Percentiles rank a stretch among this genome's conserved stretches.
phyloP scores from a whole-genome alignment of 2,797 vertebrate genomes.

The Protosalanx chinensis region DNA sequence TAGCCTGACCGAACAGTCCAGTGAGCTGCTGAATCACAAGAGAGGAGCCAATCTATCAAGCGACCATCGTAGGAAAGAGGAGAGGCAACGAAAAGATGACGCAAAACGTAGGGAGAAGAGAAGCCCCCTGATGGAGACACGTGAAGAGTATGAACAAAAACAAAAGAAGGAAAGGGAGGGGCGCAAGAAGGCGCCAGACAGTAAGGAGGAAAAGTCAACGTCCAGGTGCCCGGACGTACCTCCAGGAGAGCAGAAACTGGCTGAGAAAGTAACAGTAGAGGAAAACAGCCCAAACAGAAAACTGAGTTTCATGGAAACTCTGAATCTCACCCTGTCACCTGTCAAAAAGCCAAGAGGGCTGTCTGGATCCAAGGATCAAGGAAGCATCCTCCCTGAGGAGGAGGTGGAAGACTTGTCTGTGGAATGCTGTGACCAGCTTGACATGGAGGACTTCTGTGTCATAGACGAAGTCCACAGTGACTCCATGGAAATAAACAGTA shows the following conservation, averaged over 20 bases:
- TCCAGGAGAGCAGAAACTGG: slow-evolving; percentile 35
- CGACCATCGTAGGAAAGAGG: slow-evolving; percentile 70
- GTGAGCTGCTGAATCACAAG: slow-evolving; percentile 47
- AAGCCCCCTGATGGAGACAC: slow-evolving; percentile 37
- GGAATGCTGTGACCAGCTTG: slow-evolving; percentile 38
- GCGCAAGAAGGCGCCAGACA: slow-evolving; percentile 47
- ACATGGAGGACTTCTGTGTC: slow-evolving; percentile 64
- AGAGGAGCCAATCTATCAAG: slow-evolving; percentile 52
- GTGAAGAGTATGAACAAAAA: slow-evolving; percentile 56
- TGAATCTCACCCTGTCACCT: slow-evolving; percentile 94
- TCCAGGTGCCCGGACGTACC: slow-evolving; percentile 13
- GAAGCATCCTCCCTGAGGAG: slow-evolving; percentile 6
- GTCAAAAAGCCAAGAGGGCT: slow-evolving; percentile 76
- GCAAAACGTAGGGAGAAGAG: slow-evolving; percentile 62
- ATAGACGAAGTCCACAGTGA: slow-evolving; percentile 63
- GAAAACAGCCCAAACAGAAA: slow-evolving; percentile 84
- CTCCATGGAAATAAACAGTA: slow-evolving; percentile 41
- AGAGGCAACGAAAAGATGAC: slow-evolving; percentile 69
- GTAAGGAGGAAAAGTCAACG: slow-evolving; percentile 28
- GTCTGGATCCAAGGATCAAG: slow-evolving; percentile 4
- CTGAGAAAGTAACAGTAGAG: slow-evolving; percentile 36
- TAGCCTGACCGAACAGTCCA: slow-evolving; percentile 3
- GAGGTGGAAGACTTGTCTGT: neutral
- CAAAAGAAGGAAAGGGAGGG: slow-evolving; percentile 63
- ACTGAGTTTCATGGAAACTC: slow-evolving; percentile 93